phyloP scores from a whole-genome alignment of 2,797 vertebrate genomes.

The Hoplostethus mediterraneus region DNA sequence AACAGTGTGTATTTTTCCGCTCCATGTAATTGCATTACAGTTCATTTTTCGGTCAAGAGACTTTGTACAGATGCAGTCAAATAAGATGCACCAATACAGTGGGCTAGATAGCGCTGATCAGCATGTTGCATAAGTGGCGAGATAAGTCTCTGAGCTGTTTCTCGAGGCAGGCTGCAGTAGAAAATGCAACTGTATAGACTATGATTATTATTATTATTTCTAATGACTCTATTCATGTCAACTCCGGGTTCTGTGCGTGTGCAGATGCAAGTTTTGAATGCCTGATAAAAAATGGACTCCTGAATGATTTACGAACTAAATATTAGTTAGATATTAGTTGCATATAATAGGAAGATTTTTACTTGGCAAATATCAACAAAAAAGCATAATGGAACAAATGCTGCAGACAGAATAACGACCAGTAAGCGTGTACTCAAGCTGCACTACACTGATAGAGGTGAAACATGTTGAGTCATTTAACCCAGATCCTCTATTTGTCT shows the following conservation, averaged over 20 bases:
- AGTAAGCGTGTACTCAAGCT: not conserved
- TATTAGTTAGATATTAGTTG: constrained; percentile 26
- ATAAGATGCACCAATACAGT: constrained; percentile 48
- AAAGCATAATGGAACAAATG: not conserved
- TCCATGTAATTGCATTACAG: constrained; percentile 71
- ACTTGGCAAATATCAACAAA: constrained; percentile 11
- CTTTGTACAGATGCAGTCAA: constrained; percentile 55
- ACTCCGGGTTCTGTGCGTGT: constrained; percentile 3
- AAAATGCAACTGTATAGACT: constrained; percentile 37
- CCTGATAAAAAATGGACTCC: constrained; percentile 36
- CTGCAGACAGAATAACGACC: not conserved
- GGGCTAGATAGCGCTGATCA: constrained; percentile 58
- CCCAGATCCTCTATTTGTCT: constrained; percentile 39
- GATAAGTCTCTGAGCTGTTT: constrained; percentile 57
- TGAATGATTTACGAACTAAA: constrained; percentile 60
- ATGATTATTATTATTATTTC: constrained; percentile 44
- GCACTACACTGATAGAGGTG: constrained; percentile 12
- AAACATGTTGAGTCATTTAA: constrained; percentile 62
- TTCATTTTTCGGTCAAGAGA: constrained; percentile 74
- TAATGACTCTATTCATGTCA: constrained; percentile 10
- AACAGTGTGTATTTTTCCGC: constrained; percentile 71
- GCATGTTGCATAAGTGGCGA: constrained; percentile 68
- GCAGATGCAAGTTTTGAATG: constrained; percentile 23
- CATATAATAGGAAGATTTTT: constrained; percentile 2
- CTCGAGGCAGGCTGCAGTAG: constrained; percentile 45